Evolutionary conservation across 2,113 vertebrate species (phyloP).

Genomic region (Arothron firmamentum): DNA sequence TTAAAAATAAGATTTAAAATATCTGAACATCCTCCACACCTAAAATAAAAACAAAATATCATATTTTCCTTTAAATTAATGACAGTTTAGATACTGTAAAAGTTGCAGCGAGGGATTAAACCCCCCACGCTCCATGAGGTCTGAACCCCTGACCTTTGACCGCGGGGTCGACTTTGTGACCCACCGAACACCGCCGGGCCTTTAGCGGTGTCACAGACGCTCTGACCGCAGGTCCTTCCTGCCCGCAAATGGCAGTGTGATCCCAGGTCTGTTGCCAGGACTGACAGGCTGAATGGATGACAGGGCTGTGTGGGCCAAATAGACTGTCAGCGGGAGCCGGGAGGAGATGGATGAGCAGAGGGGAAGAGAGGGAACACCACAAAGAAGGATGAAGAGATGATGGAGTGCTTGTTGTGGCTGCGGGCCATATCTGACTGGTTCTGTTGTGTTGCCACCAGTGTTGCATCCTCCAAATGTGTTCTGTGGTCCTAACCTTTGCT

Average conservation of each 20-base stretch:
- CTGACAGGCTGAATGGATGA: constrained; percentile 67
- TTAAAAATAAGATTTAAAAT: neutral
- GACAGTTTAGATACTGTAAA: neutral
- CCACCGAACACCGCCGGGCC: constrained; percentile 11
- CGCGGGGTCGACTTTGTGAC: constrained; percentile 22
- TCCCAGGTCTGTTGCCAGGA: constrained; percentile 22
- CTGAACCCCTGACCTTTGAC: constrained; percentile 23
- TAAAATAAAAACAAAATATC: too few relatives aligned
- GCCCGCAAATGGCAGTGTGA: constrained; percentile 24
- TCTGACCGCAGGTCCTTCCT: constrained; percentile 10
- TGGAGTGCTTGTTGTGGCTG: constrained; percentile 40
- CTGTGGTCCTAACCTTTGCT: too few relatives aligned
- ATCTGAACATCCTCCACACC: too few relatives aligned
- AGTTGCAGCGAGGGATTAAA: neutral
- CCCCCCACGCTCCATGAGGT: neutral
- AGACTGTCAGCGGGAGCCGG: constrained; percentile 57
- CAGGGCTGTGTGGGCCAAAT: constrained; percentile 58
- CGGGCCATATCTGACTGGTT: constrained; percentile 38
- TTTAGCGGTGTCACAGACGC: constrained; percentile 3
- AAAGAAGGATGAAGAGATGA: constrained; percentile 48
- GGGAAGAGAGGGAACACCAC: constrained; percentile 44
- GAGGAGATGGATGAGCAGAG: constrained; percentile 64
- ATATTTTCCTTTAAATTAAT: neutral
- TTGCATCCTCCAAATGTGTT: too few relatives aligned
- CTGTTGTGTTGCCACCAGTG: constrained; percentile 2